Conservation (phyloP, 2,888 invertebrate species). For the Actias luna region DNA sequence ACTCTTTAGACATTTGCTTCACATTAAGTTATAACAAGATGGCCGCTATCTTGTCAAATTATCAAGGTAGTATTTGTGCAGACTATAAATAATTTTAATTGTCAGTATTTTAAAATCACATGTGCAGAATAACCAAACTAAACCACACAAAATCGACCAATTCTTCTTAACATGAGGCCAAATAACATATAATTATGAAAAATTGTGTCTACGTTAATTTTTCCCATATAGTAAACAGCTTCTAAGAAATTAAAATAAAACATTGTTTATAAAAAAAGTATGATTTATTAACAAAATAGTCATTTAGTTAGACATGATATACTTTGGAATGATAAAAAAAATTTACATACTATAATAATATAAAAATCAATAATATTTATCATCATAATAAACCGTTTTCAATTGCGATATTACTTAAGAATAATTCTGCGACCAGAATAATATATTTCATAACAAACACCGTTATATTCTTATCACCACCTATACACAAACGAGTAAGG, state of each 20-base stretch:
- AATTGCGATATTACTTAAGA: neutral
- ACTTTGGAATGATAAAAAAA: conserved; percentile 57
- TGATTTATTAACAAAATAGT: conserved; percentile 17
- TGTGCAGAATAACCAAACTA: too few relatives aligned
- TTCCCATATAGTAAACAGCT: too few relatives aligned
- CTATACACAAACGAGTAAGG: conserved; percentile 37
- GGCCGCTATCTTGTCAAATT: too few relatives aligned
- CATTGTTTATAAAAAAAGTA: neutral
- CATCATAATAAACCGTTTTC: conserved; percentile 14
- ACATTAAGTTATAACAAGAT: too few relatives aligned
- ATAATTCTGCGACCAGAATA: conserved; percentile 13
- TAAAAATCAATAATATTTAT: conserved; percentile 17
- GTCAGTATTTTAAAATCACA: too few relatives aligned
- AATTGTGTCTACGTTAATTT: too few relatives aligned
- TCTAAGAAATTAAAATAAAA: neutral
- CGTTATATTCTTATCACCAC: conserved; percentile 23
- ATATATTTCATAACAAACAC: conserved; percentile 7
- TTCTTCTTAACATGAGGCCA: too few relatives aligned
- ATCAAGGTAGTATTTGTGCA: too few relatives aligned
- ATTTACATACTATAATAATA: conserved; percentile 34
- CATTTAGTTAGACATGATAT: neutral
- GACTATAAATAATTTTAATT: too few relatives aligned
- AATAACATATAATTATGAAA: too few relatives aligned
- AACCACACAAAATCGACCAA: too few relatives aligned
- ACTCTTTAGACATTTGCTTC: too few relatives aligned